Conservation (phyloP, 2,888 invertebrate species). For the Cabera pusaria region DNA sequence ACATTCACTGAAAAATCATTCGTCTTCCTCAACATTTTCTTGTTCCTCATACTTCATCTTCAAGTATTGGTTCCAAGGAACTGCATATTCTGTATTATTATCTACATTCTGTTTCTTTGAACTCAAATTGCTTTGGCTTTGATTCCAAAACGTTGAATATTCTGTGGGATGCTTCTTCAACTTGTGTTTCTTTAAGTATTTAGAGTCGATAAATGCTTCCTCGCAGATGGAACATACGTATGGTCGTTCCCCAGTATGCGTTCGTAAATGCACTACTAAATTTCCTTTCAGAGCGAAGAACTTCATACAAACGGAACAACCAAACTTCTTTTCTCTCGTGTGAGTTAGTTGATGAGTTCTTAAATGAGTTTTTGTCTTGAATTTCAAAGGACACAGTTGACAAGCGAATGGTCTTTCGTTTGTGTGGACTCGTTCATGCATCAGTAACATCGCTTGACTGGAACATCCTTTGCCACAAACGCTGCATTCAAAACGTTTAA, state of each 20-base stretch:
- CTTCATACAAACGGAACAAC: conserved; percentile 79
- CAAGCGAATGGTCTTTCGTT: conserved; percentile 76
- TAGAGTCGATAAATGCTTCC: conserved; percentile 79
- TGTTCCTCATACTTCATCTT: conserved; percentile 23
- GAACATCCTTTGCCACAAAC: conserved; percentile 73
- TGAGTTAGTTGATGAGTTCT: conserved; percentile 77
- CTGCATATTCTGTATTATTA: conserved; percentile 48
- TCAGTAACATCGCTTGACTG: conserved; percentile 75
- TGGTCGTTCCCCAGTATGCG: conserved; percentile 78
- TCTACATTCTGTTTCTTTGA: no score
- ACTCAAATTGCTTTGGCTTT: no score
- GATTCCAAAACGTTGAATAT: conserved; percentile 71
- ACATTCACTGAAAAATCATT: no score
- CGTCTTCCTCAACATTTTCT: no score
- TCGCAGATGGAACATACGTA: conserved; percentile 72
- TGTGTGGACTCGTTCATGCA: conserved; percentile 79
- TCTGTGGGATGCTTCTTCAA: conserved; percentile 71
- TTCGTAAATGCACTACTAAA: conserved; percentile 74
- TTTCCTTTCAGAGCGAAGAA: conserved; percentile 80
- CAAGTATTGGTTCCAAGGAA: conserved; percentile 69
- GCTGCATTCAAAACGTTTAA: conserved; percentile 67
- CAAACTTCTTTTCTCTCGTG: conserved; percentile 78
- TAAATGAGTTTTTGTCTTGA: conserved; percentile 78
- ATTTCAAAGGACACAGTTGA: conserved; percentile 67
- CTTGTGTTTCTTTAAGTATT: conserved; percentile 79